Conservation (phyloP, 1,140 invertebrate genomes). For the Episyrphus balteatus region DNA sequence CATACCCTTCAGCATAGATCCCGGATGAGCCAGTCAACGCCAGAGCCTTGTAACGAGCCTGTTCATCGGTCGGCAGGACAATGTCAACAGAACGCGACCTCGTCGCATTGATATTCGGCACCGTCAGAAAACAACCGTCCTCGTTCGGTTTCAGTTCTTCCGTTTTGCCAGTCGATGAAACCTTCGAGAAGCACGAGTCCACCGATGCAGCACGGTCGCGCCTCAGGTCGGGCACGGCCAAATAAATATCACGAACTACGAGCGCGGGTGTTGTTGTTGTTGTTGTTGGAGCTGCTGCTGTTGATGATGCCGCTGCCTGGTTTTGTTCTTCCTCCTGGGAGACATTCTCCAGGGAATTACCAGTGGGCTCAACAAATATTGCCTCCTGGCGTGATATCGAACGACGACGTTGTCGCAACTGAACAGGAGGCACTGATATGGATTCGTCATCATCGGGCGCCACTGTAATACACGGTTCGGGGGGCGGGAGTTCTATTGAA, state of each 20-base stretch:
- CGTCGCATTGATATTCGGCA: constrained; percentile 53
- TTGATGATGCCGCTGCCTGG: constrained; percentile 25
- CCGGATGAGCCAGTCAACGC: constrained; percentile 40
- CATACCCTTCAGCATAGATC: background rate
- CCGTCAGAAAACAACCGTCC: constrained; percentile 48
- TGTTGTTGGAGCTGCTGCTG: constrained; percentile 5
- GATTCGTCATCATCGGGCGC: constrained; percentile 12
- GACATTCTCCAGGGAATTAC: constrained; percentile 53
- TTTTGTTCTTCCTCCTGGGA: constrained; percentile 45
- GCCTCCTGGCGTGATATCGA: constrained; percentile 69
- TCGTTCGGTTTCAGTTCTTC: constrained; percentile 51
- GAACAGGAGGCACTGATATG: constrained; percentile 14
- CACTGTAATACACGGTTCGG: constrained; percentile 4
- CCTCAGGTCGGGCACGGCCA: constrained; percentile 69
- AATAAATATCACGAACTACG: constrained; percentile 58
- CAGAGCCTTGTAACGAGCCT: constrained; percentile 71
- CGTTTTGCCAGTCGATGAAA: constrained; percentile 51
- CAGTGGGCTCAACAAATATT: constrained; percentile 57
- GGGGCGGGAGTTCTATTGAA: constrained; percentile 11
- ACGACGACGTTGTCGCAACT: constrained; percentile 40
- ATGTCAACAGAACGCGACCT: constrained; percentile 86
- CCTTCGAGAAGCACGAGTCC: constrained; percentile 67
- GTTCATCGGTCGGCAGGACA: constrained; percentile 74
- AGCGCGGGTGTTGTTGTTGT: constrained; percentile 11
- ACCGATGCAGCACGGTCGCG: constrained; percentile 73